Conservation (phyloP, 2,888 invertebrate genomes). For the Troilus luridus region DNA sequence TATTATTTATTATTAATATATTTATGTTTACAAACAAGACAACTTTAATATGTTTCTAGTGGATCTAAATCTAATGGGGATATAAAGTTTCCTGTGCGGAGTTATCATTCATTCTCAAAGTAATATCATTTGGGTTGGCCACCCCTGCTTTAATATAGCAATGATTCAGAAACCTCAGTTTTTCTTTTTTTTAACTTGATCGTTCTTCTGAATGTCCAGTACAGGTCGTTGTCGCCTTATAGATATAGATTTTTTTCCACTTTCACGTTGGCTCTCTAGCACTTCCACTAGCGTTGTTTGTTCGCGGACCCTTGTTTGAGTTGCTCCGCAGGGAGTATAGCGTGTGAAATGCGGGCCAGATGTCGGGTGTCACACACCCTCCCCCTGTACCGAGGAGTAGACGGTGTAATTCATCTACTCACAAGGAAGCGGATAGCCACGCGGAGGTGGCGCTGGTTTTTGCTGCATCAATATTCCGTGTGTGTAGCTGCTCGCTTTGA, state of each 20-base stretch:
- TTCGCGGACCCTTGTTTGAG: constrained; percentile 10
- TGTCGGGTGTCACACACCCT: constrained; percentile 4
- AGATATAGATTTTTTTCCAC: neutral
- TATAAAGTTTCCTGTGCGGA: too few species aligned
- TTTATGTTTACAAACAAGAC: too few species aligned
- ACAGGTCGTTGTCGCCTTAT: neutral
- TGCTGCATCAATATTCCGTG: constrained; percentile 32
- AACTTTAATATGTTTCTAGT: too few species aligned
- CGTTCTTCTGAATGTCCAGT: neutral
- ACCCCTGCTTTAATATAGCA: too few species aligned
- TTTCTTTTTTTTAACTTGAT: neutral
- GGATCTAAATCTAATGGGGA: too few species aligned
- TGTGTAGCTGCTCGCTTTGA: neutral
- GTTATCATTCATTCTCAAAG: too few species aligned
- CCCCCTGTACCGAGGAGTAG: neutral
- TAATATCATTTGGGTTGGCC: too few species aligned
- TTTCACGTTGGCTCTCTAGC: neutral
- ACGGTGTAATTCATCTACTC: constrained; percentile 31
- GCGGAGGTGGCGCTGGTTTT: constrained; percentile 26
- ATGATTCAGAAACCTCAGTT: too few species aligned
- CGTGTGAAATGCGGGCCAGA: constrained; percentile 22
- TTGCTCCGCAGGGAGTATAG: neutral
- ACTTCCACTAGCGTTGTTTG: constrained; percentile 3
- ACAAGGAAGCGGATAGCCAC: constrained; percentile 4
- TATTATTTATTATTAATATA: too few species aligned